A percentile compares a stretch with the other conserved stretches of the same genome.
These are phyloP conservation scores for Leptopterna dolabrata DNA, from an alignment of 2,888 invertebrate genomes.

Conservation along the genomic window DNA sequence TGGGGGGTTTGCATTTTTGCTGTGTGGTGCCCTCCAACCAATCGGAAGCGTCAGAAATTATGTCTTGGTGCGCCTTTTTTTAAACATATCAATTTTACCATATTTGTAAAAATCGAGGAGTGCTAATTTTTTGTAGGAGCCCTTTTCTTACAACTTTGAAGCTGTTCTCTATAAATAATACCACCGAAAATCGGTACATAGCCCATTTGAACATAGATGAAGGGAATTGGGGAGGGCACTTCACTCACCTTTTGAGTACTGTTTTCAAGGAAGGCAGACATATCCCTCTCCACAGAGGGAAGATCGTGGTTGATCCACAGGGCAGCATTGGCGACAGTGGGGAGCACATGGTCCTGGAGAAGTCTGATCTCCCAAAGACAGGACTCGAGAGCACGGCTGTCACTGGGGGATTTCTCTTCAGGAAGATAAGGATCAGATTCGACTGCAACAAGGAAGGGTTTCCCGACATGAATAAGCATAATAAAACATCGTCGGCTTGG, in stretches of 20 bases:
- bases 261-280: slow-evolving; percentile 74
- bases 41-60: no score
- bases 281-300: slow-evolving; percentile 77
- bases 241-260: slow-evolving; percentile 50
- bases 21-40: no score
- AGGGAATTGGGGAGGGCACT: no score
- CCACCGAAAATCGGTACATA: no score
- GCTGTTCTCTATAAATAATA: no score
- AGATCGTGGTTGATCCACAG: slow-evolving; percentile 76
- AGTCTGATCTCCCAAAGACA: slow-evolving; percentile 93
- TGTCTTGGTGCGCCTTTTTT: no score
- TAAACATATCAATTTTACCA: no score
- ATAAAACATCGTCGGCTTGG: not conserved
- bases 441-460: slow-evolving; percentile 62
- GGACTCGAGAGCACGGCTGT: slow-evolving; percentile 86
- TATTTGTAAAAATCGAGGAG: no score
- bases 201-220: no score
- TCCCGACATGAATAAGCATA: not conserved
- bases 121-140: no score
- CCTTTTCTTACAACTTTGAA: no score
- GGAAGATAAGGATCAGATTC: slow-evolving; percentile 84
- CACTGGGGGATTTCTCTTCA: slow-evolving; percentile 82
- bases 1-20: no score
- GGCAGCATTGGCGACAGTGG: slow-evolving; percentile 79
- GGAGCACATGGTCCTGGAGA: slow-evolving; percentile 79